A percentile compares a stretch with the other conserved stretches of the same genome.
Conservation (phyloP, 2,113 vertebrate species). For the Alligator sinensis region DNA sequence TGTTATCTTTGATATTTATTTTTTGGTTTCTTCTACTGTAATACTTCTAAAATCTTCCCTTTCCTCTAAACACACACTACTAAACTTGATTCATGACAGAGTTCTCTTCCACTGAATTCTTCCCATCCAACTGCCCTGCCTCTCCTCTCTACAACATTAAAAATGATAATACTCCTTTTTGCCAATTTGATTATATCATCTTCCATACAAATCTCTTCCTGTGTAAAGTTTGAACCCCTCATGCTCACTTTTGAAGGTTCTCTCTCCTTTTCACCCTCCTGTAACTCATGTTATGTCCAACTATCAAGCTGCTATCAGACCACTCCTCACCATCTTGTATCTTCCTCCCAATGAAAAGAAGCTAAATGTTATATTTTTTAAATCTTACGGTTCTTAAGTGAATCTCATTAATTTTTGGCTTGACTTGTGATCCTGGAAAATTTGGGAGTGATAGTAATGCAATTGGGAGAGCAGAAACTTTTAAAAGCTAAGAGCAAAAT, state of each 20-base stretch:
- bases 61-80: no score
- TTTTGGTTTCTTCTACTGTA: neutral
- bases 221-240: neutral
- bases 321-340: neutral
- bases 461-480: neutral
- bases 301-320: neutral
- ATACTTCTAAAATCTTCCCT: neutral
- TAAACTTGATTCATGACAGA: neutral
- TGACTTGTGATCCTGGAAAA: neutral
- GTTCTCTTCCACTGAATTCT: neutral
- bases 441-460: neutral
- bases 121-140: neutral
- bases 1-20: fast-evolving
- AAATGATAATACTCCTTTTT: neutral
- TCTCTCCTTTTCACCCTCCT: neutral
- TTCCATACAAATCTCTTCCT: neutral
- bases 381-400: neutral
- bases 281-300: neutral
- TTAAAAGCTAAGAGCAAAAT: neutral
- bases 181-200: neutral
- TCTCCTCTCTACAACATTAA: neutral
- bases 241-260: neutral
- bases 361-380: neutral
- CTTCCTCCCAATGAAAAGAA: neutral
- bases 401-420: neutral